Evolutionary conservation across 2,888 invertebrate species (phyloP).

Genomic region (Troilus luridus): DNA sequence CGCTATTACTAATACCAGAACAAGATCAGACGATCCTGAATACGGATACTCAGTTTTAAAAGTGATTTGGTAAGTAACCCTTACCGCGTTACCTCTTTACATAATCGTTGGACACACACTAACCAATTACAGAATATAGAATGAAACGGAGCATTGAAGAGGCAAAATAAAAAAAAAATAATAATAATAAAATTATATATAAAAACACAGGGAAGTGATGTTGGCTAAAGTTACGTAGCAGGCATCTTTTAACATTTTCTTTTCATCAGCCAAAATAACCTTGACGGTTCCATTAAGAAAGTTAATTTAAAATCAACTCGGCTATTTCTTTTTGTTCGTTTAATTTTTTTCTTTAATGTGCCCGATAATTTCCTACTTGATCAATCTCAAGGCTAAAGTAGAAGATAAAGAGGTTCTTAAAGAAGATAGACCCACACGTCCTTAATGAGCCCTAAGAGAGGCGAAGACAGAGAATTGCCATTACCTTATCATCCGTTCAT

Average conservation of each 20-base stretch:
- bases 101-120: too few species aligned
- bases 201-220: background rate
- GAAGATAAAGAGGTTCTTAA: background rate
- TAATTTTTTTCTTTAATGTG: background rate
- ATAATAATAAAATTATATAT: background rate
- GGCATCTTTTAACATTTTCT: background rate
- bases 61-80: too few species aligned
- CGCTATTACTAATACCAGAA: too few species aligned
- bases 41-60: too few species aligned
- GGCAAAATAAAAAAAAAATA: too few species aligned
- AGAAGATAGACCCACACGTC: background rate
- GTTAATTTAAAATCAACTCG: conserved; percentile 27
- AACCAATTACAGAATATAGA: too few species aligned
- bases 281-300: conserved; percentile 17
- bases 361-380: background rate
- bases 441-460: conserved; percentile 36
- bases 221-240: background rate
- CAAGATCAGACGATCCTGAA: too few species aligned
- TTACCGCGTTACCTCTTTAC: too few species aligned
- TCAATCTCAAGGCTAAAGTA: background rate
- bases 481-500: conserved; percentile 39
- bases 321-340: background rate
- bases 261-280: background rate
- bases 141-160: background rate
- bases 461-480: conserved; percentile 26